Conservation (phyloP, 2,797 vertebrate genomes). For the Sebastes ruberrimus region DNA sequence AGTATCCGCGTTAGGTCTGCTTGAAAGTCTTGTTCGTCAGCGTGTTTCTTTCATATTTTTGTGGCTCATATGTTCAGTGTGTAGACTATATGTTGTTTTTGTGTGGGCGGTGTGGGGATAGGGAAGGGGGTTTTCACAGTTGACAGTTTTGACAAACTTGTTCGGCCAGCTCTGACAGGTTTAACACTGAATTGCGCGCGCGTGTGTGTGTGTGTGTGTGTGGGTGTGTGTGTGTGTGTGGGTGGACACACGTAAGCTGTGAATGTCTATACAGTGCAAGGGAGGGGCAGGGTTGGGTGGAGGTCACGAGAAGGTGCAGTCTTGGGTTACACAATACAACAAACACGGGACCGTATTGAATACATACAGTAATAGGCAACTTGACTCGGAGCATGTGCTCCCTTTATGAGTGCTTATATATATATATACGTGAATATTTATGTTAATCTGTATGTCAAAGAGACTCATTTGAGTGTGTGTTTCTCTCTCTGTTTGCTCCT, state of each 20-base stretch:
- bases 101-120: slow-evolving; percentile 31
- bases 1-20: slow-evolving; percentile 45
- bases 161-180: slow-evolving; percentile 76
- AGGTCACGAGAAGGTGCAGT: slow-evolving; percentile 74
- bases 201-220: slow-evolving; percentile 21
- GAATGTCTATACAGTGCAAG: slow-evolving; percentile 59
- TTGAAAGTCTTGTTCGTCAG: slow-evolving; percentile 41
- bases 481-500: slow-evolving; percentile 76
- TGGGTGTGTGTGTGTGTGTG: slow-evolving; percentile 24
- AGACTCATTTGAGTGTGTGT: slow-evolving; percentile 48
- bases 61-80: slow-evolving; percentile 13
- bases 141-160: slow-evolving; percentile 81
- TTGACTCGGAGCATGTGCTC: slow-evolving; percentile 20
- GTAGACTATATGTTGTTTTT: slow-evolving; percentile 42
- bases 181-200: slow-evolving; percentile 33
- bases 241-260: slow-evolving; percentile 44
- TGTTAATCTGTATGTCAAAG: slow-evolving; percentile 41
- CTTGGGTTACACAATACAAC: slow-evolving; percentile 70
- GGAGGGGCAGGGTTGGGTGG: slow-evolving; percentile 66
- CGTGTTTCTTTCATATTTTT: background rate
- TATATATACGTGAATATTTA: slow-evolving; percentile 33
- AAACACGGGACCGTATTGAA: slow-evolving; percentile 48
- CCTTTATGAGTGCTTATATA: slow-evolving; percentile 17
- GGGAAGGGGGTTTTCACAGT: slow-evolving; percentile 43
- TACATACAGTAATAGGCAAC: slow-evolving; percentile 33